These are phyloP conservation scores for Vimba vimba DNA, from an alignment of 2,113 vertebrate genomes.

Conservation along the genomic window DNA sequence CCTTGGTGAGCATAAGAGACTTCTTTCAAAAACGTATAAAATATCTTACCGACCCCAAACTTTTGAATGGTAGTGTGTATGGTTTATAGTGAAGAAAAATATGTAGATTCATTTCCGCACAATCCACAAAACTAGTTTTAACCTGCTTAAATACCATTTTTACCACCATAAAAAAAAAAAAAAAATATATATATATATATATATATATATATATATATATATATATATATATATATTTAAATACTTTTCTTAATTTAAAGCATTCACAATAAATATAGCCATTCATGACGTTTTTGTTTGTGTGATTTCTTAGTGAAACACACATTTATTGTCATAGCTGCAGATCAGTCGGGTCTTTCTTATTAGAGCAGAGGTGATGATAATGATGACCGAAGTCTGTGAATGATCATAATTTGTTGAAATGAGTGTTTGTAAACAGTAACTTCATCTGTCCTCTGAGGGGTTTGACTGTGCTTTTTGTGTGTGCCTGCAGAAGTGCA, in stretches of 20 bases:
- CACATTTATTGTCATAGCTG: neutral
- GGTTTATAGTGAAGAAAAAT: neutral
- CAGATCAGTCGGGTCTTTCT: neutral
- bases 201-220: no score
- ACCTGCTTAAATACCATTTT: neutral
- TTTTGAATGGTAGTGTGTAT: neutral
- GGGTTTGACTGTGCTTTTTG: conserved; percentile 40
- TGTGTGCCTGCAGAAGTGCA: conserved; percentile 64
- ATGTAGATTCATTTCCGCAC: neutral
- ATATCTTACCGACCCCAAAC: neutral
- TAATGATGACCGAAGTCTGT: neutral
- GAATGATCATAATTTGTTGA: neutral
- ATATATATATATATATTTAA: no score
- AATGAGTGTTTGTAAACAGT: conserved; percentile 9
- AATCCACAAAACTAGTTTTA: neutral
- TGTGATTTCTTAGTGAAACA: neutral
- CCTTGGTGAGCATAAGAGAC: neutral
- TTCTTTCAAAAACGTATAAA: neutral
- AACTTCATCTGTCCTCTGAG: neutral
- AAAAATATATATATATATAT: no score
- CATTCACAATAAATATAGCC: neutral
- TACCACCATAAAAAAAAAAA: neutral
- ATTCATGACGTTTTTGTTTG: neutral
- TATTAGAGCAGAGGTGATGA: neutral
- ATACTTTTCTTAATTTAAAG: neutral